Percentiles rank a stretch among this genome's conserved stretches.
These are phyloP conservation scores for Cephus rjabovi DNA, from an alignment of 2,888 invertebrate genomes.

Conservation along the genomic window DNA sequence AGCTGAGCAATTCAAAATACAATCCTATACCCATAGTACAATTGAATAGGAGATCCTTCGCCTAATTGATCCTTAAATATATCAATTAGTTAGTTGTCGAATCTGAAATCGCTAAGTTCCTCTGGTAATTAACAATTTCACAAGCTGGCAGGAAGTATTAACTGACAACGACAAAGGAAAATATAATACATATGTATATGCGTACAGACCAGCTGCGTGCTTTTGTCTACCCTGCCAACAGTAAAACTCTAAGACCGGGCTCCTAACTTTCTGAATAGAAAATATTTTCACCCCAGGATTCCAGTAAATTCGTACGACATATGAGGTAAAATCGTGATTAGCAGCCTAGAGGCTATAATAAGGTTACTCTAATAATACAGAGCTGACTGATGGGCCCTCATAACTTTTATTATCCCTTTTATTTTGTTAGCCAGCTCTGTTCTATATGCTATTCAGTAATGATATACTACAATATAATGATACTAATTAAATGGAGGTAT, in stretches of 20 bases:
- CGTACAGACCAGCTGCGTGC: not conserved
- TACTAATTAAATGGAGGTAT: not conserved
- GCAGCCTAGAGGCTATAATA: not conserved
- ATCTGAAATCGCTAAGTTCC: not conserved
- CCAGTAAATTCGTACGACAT: not conserved
- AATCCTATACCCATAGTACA: not conserved
- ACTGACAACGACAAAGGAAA: not conserved
- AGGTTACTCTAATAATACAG: not conserved
- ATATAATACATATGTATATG: not conserved
- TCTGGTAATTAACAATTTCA: not conserved
- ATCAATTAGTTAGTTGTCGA: not conserved
- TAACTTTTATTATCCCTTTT: not conserved
- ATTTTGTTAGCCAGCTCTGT: not conserved
- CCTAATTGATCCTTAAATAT: not conserved
- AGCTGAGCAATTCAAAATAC: not conserved
- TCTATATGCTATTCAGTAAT: not conserved
- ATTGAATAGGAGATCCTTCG: not conserved
- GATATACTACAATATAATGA: not conserved
- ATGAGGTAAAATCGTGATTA: slow-evolving; percentile 5
- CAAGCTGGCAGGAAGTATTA: not conserved
- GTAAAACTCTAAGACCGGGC: not conserved
- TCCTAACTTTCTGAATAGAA: not conserved
- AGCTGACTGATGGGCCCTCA: not conserved
- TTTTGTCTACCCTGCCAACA: not conserved
- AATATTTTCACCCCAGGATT: not conserved